A percentile compares a stretch with the other conserved stretches of the same genome.
phyloP scores from a whole-genome alignment of 2,888 invertebrate species.

The Drosophila birchii region DNA sequence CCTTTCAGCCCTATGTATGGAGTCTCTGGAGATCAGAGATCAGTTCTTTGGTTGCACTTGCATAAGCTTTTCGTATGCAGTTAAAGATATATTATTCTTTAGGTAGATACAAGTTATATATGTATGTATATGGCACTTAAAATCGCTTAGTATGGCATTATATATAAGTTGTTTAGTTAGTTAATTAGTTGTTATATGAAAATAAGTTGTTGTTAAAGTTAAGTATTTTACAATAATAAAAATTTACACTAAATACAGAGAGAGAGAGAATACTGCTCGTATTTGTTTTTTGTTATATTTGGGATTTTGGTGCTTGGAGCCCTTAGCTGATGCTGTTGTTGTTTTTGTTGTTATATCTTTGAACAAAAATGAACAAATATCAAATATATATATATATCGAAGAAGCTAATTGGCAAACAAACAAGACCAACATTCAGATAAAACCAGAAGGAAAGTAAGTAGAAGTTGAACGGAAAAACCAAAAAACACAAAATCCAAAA shows the following conservation, averaged over 20 bases:
- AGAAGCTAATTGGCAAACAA: constrained; percentile 71
- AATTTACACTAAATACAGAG: constrained; percentile 69
- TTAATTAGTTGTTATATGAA: constrained; percentile 21
- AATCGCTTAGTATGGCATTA: constrained; percentile 22
- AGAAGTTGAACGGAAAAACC: constrained; percentile 22
- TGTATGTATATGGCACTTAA: constrained; percentile 40
- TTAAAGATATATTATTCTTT: constrained; percentile 27
- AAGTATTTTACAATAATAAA: constrained; percentile 58
- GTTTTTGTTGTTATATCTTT: constrained; percentile 76
- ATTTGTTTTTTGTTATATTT: constrained; percentile 38
- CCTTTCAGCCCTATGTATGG: constrained; percentile 59
- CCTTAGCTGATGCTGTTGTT: constrained; percentile 68
- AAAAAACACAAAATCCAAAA: constrained; percentile 33
- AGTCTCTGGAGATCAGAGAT: constrained; percentile 34
- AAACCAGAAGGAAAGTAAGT: constrained; percentile 55
- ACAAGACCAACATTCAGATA: constrained; percentile 71
- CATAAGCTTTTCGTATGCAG: constrained; percentile 37
- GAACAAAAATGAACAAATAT: constrained; percentile 56
- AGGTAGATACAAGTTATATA: constrained; percentile 42
- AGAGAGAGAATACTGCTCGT: constrained; percentile 49
- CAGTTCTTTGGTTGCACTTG: constrained; percentile 34
- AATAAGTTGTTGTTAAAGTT: constrained; percentile 47
- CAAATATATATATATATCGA: constrained; percentile 44
- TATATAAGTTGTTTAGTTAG: constrained; percentile 31
- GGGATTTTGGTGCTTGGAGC: constrained; percentile 59